Conservation (phyloP, 2,797 vertebrate genomes). For the Pangasius djambal region DNA sequence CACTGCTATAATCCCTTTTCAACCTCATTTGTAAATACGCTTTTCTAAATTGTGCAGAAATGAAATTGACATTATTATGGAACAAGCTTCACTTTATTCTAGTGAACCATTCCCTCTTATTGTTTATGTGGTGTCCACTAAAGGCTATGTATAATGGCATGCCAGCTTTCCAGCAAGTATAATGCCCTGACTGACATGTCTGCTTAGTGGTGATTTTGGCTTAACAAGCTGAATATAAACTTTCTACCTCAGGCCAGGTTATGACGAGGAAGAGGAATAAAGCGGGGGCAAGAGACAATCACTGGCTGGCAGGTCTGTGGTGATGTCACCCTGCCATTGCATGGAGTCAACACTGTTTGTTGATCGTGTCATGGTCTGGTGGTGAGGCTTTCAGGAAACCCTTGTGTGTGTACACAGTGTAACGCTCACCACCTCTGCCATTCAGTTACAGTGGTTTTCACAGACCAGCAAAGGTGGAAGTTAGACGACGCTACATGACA, state of each 20-base stretch:
- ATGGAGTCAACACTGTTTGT: conserved; percentile 45
- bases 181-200: conserved; percentile 41
- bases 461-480: conserved; percentile 6
- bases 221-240: conserved; percentile 58
- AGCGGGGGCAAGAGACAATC: conserved; percentile 31
- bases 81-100: conserved; percentile 29
- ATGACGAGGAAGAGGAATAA: conserved; percentile 39
- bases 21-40: conserved; percentile 43
- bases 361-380: conserved; percentile 42
- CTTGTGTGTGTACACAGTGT: conserved; percentile 16
- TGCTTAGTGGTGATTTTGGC: conserved; percentile 46
- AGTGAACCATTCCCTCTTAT: conserved; percentile 47
- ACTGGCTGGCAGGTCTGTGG: conserved; percentile 34
- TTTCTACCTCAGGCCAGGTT: conserved; percentile 49
- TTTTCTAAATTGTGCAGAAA: conserved; percentile 43
- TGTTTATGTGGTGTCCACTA: conserved; percentile 52
- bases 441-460: conserved; percentile 29
- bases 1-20: conserved; percentile 22
- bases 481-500: neutral
- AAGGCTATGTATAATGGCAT: conserved; percentile 53
- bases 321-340: conserved; percentile 43
- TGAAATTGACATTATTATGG: conserved; percentile 26
- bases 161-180: conserved; percentile 47
- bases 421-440: conserved; percentile 25
- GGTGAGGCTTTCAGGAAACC: conserved; percentile 35